phyloP scores from a whole-genome alignment of 2,797 vertebrate species.

The Semotilus atromaculatus region DNA sequence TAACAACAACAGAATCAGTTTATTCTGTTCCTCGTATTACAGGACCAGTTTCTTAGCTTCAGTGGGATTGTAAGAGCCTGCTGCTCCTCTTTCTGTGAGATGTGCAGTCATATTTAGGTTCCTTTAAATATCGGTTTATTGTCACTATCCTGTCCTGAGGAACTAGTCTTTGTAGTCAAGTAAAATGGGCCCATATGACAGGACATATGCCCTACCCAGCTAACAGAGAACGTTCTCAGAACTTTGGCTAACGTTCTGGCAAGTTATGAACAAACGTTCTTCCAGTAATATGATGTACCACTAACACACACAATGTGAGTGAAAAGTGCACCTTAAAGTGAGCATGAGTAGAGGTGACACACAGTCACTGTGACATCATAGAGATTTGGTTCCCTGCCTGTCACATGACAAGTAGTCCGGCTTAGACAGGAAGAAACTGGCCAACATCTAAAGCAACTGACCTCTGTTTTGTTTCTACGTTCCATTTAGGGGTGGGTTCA shows the following conservation, averaged over 20 bases:
- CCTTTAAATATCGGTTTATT: neutral
- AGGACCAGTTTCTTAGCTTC: constrained; percentile 8
- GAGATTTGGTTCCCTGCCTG: constrained; percentile 13
- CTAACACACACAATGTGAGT: constrained; percentile 24
- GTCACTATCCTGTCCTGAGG: neutral
- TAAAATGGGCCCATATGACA: neutral
- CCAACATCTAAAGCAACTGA: neutral
- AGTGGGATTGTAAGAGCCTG: neutral
- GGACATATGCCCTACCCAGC: neutral
- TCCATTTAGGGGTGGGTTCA: neutral
- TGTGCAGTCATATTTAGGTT: neutral
- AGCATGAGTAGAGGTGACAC: neutral
- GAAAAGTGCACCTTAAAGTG: constrained; percentile 12
- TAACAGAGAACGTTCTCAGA: neutral
- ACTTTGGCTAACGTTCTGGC: neutral
- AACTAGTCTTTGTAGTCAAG: neutral
- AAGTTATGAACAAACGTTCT: neutral
- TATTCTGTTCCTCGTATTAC: neutral
- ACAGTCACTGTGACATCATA: constrained; percentile 9
- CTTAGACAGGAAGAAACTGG: neutral
- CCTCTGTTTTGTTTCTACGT: neutral
- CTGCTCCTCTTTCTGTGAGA: neutral
- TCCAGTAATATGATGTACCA: constrained; percentile 16
- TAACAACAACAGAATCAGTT: neutral
- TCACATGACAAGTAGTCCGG: neutral